Base-by-base conservation (phyloP, 2,888 invertebrate genomes). In the Scaptomyza tumidula region DNA sequence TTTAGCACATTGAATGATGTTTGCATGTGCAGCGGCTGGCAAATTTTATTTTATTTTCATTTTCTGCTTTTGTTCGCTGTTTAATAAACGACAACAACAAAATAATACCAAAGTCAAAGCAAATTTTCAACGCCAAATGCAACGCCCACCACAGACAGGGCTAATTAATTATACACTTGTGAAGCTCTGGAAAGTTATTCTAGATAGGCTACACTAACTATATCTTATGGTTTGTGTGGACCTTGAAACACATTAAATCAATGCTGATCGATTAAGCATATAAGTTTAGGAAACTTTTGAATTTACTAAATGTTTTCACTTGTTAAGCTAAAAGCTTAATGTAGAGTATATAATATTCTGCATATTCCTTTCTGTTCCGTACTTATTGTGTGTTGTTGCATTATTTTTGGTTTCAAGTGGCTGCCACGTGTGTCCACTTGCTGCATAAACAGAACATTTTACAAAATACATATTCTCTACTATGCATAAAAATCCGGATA, bases 101-200 rank as follows among this genome's bases (percentile, higher is more conserved):
- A 59, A 63, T 67, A 44, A 43, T 55, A 50, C 19, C 24, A 31
- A 50, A 27, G 50, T 50, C 56, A 44, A 52, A 66, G 50, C 66
- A 39, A 27, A 48, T n/a, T 37, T 49, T 39, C 31, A 10, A 44
- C 16, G 37, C 52, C 43, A 33, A 16, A 13, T 29, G 61, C 76
- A 76, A 58, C 80, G 57, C 65, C 72, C 65, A 62, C 62, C 58
- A 50, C 78, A 77, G 67, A 65, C 78, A 63, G 50, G 55, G 55
- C 63, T 77, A 78, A 78, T 78, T 78, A 80, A 78, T 78, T 80
- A 72, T 76, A 64, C 75, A 69, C 80, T 68, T 53, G 45, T 64
- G 27, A 10, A 49, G 29, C 58, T 44, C 57, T 44, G 1, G 2
- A 43, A 33, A 35, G 11, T 7, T 13, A 27, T 55, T 43, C 9